Evolutionary conservation across 2,888 invertebrate species (phyloP).

Genomic region (Leptothorax acervorum): DNA sequence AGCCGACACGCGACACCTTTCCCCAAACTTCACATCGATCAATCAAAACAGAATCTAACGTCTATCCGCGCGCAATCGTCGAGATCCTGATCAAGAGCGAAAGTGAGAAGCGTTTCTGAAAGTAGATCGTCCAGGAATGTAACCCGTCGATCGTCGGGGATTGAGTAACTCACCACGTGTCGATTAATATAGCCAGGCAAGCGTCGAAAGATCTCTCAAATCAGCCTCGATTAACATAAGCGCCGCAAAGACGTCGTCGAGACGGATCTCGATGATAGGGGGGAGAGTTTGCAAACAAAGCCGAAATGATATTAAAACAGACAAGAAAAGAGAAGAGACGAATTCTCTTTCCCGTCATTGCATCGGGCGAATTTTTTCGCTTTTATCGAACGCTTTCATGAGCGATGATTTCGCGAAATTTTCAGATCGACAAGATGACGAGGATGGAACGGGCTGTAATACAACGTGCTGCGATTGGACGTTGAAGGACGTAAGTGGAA

Average conservation of each 20-base stretch:
- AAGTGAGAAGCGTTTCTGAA: slow-evolving; percentile 33
- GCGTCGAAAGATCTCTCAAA: slow-evolving; percentile 9
- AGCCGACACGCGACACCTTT: slow-evolving; percentile 5
- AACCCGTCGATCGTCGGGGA: not conserved
- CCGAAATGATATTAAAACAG: not conserved
- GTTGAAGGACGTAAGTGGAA: slow-evolving; percentile 48
- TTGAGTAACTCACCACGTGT: slow-evolving; percentile 13
- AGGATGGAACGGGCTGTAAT: not conserved
- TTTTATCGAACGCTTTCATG: slow-evolving; percentile 32
- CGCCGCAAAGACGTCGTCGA: not conserved
- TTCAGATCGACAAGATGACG: slow-evolving; percentile 37
- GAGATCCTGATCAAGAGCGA: slow-evolving; percentile 27
- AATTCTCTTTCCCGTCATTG: not conserved
- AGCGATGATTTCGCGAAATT: slow-evolving; percentile 38
- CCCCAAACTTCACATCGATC: slow-evolving; percentile 30
- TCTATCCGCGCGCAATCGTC: not conserved
- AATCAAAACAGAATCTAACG: slow-evolving; percentile 4
- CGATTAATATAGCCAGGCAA: slow-evolving; percentile 10
- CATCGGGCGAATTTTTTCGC: slow-evolving; percentile 29
- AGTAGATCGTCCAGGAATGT: slow-evolving; percentile 39
- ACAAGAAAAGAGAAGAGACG: not conserved
- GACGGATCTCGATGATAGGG: not conserved
- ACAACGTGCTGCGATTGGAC: slow-evolving; percentile 10
- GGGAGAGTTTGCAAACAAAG: not conserved
- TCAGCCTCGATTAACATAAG: slow-evolving; percentile 1